Percentiles rank a stretch among this genome's conserved stretches.
phyloP scores from a whole-genome alignment of 2,797 vertebrate genomes.

The Microhierax caerulescens region DNA sequence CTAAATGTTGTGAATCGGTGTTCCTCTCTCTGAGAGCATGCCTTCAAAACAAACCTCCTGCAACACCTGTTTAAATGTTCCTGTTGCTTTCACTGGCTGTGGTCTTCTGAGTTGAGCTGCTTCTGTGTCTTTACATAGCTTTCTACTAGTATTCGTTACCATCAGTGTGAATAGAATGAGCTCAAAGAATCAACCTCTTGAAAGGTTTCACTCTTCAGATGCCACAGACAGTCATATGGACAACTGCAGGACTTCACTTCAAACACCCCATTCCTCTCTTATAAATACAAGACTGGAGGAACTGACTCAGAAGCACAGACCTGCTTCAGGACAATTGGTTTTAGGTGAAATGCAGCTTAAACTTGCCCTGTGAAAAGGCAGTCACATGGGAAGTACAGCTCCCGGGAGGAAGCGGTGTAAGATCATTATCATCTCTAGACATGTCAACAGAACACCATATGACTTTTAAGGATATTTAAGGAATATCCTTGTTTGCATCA shows the following conservation, averaged over 20 bases:
- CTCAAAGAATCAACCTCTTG: not conserved
- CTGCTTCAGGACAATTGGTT: not conserved
- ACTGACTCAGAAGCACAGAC: not conserved
- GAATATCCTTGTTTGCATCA: not conserved
- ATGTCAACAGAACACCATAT: not conserved
- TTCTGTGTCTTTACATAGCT: not conserved
- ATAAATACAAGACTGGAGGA: not conserved
- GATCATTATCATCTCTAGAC: not conserved
- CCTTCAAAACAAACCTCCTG: not conserved
- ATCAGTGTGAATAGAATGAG: not conserved
- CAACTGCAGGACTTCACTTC: fast-evolving
- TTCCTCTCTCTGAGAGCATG: not conserved
- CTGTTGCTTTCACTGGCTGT: not conserved
- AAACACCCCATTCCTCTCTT: not conserved
- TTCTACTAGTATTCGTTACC: not conserved
- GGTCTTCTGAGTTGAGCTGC: not conserved
- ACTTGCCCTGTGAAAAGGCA: not conserved
- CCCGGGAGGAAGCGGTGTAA: not conserved
- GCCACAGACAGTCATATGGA: not conserved
- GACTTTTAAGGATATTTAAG: not conserved
- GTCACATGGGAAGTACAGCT: not conserved
- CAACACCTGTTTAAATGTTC: not conserved
- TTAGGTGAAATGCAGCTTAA: not conserved
- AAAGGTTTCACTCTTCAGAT: not conserved
- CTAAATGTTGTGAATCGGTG: not conserved